A percentile compares a stretch with the other conserved stretches of the same genome.
Conservation (phyloP, 2,113 vertebrate genomes). For the Mugil cephalus region DNA sequence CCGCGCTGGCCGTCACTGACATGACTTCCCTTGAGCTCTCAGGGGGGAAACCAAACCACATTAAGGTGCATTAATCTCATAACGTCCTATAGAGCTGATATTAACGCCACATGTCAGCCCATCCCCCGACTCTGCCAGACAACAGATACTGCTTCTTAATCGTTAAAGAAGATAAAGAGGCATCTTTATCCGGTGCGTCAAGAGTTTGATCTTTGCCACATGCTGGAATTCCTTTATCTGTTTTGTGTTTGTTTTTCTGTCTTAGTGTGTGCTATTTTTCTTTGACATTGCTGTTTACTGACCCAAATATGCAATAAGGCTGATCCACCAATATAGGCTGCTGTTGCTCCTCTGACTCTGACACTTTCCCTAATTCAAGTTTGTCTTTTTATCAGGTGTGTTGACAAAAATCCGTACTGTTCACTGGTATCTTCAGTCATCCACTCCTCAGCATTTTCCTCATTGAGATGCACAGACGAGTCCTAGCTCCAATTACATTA, state of each 20-base stretch:
- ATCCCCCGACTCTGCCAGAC: conserved; percentile 29
- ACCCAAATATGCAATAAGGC: background rate
- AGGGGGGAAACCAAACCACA: conserved; percentile 48
- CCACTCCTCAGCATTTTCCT: background rate
- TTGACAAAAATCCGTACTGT: background rate
- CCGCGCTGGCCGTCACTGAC: conserved; percentile 11
- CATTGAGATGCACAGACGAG: background rate
- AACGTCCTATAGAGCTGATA: conserved; percentile 46
- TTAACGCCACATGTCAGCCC: conserved; percentile 49
- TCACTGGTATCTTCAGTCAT: background rate
- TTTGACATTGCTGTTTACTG: conserved; percentile 7
- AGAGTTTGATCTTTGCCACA: conserved; percentile 4
- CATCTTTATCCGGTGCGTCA: background rate
- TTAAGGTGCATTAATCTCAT: conserved; percentile 62
- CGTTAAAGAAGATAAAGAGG: conserved; percentile 23
- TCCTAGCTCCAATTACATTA: conserved; percentile 19
- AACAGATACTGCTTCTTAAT: conserved; percentile 43
- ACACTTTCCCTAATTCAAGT: background rate
- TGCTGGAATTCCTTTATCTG: background rate
- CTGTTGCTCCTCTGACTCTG: background rate
- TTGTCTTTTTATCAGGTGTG: background rate
- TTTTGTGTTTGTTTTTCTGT: background rate
- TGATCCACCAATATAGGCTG: background rate
- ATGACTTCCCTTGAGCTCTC: conserved; percentile 46
- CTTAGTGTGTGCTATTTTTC: conserved; percentile 1